Conservation (phyloP, 2,113 vertebrate genomes). For the Pangasianodon gigas region DNA sequence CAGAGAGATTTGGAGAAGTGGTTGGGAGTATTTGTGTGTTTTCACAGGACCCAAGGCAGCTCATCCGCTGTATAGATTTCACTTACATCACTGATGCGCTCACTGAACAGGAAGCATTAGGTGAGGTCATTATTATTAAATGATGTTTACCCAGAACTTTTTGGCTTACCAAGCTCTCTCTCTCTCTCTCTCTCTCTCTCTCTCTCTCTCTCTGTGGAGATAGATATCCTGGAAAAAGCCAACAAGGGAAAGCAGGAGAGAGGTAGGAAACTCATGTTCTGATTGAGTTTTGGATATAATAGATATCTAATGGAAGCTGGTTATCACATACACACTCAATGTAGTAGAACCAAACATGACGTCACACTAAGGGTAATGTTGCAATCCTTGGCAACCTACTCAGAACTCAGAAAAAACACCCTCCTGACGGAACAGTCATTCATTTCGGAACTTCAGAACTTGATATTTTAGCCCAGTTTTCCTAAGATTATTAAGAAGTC, state of each 20-base stretch:
- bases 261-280: conserved; percentile 61
- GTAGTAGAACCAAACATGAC: not conserved
- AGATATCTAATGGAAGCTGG: not conserved
- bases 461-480: not conserved
- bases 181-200: not conserved
- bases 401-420: not conserved
- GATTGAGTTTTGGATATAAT: not conserved
- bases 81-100: conserved; percentile 79
- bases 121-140: conserved; percentile 63
- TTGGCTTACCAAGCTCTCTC: not conserved
- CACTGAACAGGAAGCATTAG: conserved; percentile 76
- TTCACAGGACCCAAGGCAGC: conserved; percentile 69
- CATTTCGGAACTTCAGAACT: too few relatives aligned
- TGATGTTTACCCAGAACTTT: conserved; percentile 13
- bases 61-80: conserved; percentile 82
- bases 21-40: not conserved
- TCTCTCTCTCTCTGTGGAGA: conserved; percentile 40
- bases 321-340: conserved; percentile 46
- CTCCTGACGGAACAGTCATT: not conserved
- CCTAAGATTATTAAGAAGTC: not conserved
- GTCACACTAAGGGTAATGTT: not conserved
- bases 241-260: conserved; percentile 72
- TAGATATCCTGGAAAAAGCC: conserved; percentile 75
- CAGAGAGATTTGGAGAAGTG: not conserved
- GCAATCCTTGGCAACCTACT: not conserved